Percentiles rank a stretch among this genome's conserved stretches.
Evolutionary conservation across 2,797 vertebrate genomes (phyloP).

Genomic region (Ctenopoma multispine): DNA sequence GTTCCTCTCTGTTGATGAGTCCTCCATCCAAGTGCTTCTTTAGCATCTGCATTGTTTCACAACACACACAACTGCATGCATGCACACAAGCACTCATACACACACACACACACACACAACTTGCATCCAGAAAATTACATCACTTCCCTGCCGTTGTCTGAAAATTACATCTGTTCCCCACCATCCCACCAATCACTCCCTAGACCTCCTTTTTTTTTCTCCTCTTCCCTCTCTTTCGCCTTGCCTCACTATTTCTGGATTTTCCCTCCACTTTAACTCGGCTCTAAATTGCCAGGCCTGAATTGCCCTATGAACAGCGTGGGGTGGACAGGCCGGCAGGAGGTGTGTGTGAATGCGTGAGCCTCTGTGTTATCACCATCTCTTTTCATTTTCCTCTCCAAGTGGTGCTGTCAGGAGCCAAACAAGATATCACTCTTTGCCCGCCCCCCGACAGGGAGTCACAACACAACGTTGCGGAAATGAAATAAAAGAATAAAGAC

Average conservation of each 20-base stretch:
- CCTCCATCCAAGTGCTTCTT: slow-evolving; percentile 59
- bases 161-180: slow-evolving; percentile 81
- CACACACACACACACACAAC: slow-evolving; percentile 66
- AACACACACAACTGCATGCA: slow-evolving; percentile 29
- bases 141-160: slow-evolving; percentile 75
- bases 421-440: slow-evolving; percentile 82
- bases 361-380: slow-evolving; percentile 80
- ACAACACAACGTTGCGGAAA: slow-evolving; percentile 67
- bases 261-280: slow-evolving; percentile 73
- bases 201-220: slow-evolving; percentile 50
- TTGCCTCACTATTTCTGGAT: slow-evolving; percentile 68
- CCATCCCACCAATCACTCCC: slow-evolving; percentile 81
- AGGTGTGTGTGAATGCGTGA: slow-evolving; percentile 72
- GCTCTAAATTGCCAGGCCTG: slow-evolving; percentile 80
- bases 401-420: slow-evolving; percentile 84
- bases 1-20: slow-evolving; percentile 58
- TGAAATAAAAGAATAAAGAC: slow-evolving; percentile 74
- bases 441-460: slow-evolving; percentile 67
- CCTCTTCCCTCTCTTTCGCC: slow-evolving; percentile 33
- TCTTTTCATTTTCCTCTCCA: slow-evolving; percentile 84
- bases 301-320: slow-evolving; percentile 83
- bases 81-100: slow-evolving; percentile 43
- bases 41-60: slow-evolving; percentile 65
- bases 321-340: slow-evolving; percentile 75
- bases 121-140: slow-evolving; percentile 79